phyloP scores from a whole-genome alignment of 2,113 vertebrate genomes.

The Morone chrysops region DNA sequence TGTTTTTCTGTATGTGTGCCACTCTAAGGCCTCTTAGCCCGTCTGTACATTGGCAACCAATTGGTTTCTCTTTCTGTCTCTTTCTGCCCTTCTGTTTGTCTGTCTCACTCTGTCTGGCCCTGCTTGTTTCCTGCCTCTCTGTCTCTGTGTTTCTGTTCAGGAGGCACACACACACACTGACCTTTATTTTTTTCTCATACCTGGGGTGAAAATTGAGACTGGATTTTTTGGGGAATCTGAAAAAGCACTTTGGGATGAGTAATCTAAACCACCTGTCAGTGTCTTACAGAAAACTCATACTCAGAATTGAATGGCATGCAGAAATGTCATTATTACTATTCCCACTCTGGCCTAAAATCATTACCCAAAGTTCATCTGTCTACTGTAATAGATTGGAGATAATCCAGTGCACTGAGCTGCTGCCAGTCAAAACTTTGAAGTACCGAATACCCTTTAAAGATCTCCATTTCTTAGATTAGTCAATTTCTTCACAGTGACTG shows the following conservation, averaged over 20 bases:
- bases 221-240: neutral
- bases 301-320: neutral
- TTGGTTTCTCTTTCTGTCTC: neutral
- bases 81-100: neutral
- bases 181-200: neutral
- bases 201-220: neutral
- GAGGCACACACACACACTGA: neutral
- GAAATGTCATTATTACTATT: neutral
- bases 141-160: neutral
- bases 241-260: conserved; percentile 24
- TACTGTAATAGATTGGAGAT: conserved; percentile 16
- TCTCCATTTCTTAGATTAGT: conserved; percentile 1
- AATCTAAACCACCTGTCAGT: neutral
- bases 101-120: neutral
- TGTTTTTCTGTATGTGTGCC: neutral
- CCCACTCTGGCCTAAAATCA: conserved; percentile 9
- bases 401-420: neutral
- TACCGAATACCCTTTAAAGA: neutral
- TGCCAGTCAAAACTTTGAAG: conserved; percentile 16
- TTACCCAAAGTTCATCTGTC: conserved; percentile 11
- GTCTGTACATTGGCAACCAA: neutral
- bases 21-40: neutral
- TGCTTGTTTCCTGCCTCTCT: neutral
- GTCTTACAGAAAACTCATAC: neutral
- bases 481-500: conserved; percentile 8